Conservation (phyloP, 1,140 invertebrate species). For the Penaeus indicus region DNA sequence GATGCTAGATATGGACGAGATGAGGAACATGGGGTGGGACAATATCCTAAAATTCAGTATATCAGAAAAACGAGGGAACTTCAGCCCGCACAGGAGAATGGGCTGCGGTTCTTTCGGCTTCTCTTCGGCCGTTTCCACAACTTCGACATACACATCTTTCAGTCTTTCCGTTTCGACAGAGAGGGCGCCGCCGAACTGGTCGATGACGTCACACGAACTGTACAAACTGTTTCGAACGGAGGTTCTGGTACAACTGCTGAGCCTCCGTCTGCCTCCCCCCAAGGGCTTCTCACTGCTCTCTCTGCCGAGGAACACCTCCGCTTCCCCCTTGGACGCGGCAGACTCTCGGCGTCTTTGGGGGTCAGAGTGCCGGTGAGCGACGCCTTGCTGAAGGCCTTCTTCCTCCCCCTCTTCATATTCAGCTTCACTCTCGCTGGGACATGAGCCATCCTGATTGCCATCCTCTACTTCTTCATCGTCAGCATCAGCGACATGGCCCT, state of each 20-base stretch:
- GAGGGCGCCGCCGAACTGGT: slow-evolving; percentile 47
- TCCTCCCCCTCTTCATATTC: too few species aligned
- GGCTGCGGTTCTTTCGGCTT: slow-evolving; percentile 26
- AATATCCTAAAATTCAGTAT: slow-evolving; percentile 42
- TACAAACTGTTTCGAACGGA: slow-evolving; percentile 35
- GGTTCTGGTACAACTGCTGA: slow-evolving; percentile 27
- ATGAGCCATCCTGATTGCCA: too few species aligned
- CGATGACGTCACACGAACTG: slow-evolving; percentile 35
- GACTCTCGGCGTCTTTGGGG: too few species aligned
- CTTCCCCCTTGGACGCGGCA: too few species aligned
- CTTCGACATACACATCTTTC: neutral
- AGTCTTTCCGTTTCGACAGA: slow-evolving; percentile 38
- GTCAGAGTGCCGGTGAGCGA: too few species aligned
- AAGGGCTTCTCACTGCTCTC: too few species aligned
- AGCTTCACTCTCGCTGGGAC: too few species aligned
- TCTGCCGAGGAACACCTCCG: too few species aligned
- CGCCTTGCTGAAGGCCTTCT: too few species aligned
- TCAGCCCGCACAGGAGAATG: slow-evolving; percentile 28
- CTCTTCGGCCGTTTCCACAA: neutral
- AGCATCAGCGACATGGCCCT: too few species aligned
- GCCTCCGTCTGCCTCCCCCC: slow-evolving; percentile 29
- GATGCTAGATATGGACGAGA: slow-evolving; percentile 7
- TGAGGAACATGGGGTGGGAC: slow-evolving; percentile 41
- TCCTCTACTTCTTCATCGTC: too few species aligned
- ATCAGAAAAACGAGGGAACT: slow-evolving; percentile 31